Percentiles rank a stretch among this genome's conserved stretches.
phyloP scores from a whole-genome alignment of 2,113 vertebrate species.

The Cyanoliseus patagonus region DNA sequence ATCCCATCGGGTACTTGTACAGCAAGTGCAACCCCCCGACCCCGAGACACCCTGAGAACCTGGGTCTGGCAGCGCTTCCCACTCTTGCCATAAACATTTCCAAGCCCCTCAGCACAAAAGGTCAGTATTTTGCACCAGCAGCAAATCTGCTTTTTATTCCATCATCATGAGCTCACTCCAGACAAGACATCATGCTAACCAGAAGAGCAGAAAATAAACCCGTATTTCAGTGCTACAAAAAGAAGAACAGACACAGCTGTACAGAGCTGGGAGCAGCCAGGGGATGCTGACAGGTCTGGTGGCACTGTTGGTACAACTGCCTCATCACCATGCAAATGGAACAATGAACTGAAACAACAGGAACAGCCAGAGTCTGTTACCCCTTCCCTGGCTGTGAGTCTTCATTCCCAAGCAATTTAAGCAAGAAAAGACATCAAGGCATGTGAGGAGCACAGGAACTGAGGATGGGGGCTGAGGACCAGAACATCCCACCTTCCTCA shows the following conservation, averaged over 20 bases:
- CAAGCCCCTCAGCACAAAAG: neutral
- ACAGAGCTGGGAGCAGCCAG: neutral
- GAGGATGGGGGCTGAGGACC: neutral
- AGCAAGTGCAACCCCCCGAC: neutral
- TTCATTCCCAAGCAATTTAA: neutral
- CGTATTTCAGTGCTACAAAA: neutral
- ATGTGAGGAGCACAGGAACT: neutral
- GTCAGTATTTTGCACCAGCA: neutral
- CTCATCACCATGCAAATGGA: neutral
- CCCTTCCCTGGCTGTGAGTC: neutral
- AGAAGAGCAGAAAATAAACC: neutral
- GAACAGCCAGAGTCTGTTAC: neutral
- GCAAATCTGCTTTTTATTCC: neutral
- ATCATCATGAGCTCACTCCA: neutral
- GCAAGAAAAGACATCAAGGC: neutral
- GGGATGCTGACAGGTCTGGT: no score
- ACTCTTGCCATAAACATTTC: neutral
- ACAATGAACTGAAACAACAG: neutral
- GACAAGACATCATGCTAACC: neutral
- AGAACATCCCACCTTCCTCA: neutral
- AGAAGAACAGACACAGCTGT: accelerated
- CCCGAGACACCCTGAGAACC: neutral
- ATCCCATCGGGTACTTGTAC: accelerated
- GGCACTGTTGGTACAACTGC: neutral
- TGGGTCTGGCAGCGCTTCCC: neutral